Percentiles rank a stretch among this genome's conserved stretches.
Conservation (phyloP, 64 coral and sea anemone species). For the Pocillopora verrucosa region DNA sequence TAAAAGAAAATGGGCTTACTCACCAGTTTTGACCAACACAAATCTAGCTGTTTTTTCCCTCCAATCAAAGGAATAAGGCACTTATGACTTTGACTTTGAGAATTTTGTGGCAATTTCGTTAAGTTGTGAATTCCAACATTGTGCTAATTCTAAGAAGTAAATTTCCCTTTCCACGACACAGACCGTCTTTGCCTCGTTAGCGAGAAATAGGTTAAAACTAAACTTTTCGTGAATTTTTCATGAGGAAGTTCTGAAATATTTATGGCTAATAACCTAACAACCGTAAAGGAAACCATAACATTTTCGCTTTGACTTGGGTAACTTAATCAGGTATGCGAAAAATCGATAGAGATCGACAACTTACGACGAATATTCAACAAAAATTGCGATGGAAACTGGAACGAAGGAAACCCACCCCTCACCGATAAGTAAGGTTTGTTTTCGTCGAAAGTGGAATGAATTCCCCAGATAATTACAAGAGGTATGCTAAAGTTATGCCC, state of each 20-base stretch:
- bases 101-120: neutral
- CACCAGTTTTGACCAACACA: neutral
- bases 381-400: no score
- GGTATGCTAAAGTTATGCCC: no score
- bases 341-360: neutral
- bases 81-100: no score
- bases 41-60: neutral
- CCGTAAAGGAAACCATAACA: constrained; percentile 2
- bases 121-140: neutral
- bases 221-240: constrained; percentile 13
- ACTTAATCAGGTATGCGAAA: neutral
- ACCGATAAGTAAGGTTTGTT: no score
- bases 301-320: neutral
- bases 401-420: no score
- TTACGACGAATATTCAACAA: neutral
- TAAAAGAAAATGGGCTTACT: neutral
- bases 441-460: no score
- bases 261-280: constrained; percentile 10
- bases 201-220: neutral
- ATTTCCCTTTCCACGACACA: neutral
- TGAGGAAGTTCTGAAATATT: constrained; percentile 16
- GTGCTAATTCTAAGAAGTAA: neutral
- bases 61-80: neutral
- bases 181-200: neutral
- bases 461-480: no score